Evolutionary conservation across 2,113 vertebrate species (phyloP).

Genomic region (Circaetus cinerascens): DNA sequence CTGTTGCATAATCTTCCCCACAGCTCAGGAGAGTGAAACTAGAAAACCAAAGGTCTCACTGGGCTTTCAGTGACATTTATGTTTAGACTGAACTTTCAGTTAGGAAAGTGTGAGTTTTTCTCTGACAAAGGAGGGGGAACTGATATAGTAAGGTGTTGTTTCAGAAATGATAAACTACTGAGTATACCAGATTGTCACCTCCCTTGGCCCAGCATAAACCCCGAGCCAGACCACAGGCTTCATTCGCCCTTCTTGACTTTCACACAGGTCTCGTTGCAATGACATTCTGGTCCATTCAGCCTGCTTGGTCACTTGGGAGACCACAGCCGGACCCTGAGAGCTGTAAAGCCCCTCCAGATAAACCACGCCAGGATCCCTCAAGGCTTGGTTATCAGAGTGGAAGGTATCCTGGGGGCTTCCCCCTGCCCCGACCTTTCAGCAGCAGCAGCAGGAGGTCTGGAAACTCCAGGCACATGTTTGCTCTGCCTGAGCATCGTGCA

Average conservation of each 20-base stretch:
- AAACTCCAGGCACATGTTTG: not conserved
- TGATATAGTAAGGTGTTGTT: conserved; percentile 20
- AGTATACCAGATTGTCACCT: not conserved
- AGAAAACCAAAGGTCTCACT: conserved; percentile 50
- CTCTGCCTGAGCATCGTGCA: not conserved
- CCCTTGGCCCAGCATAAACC: not conserved
- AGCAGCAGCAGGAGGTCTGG: not conserved
- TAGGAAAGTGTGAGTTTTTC: conserved; percentile 64
- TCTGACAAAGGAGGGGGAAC: conserved; percentile 21
- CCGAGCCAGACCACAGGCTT: not conserved
- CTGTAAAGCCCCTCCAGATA: not conserved
- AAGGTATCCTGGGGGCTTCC: not conserved
- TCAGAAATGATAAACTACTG: conserved; percentile 22
- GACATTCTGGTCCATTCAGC: not conserved
- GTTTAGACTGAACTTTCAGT: conserved; percentile 61
- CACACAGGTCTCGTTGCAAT: not conserved
- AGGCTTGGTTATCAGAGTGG: not conserved
- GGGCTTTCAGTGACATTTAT: conserved; percentile 62
- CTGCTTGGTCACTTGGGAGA: not conserved
- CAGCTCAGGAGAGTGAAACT: conserved; percentile 49
- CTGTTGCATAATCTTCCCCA: conserved; percentile 66
- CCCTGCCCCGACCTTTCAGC: not conserved
- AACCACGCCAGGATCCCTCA: not conserved
- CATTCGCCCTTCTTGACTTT: not conserved
- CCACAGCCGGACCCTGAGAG: not conserved